Evolutionary conservation across 2,797 vertebrate genomes (phyloP).

Genomic region (Helarctos malayanus): DNA sequence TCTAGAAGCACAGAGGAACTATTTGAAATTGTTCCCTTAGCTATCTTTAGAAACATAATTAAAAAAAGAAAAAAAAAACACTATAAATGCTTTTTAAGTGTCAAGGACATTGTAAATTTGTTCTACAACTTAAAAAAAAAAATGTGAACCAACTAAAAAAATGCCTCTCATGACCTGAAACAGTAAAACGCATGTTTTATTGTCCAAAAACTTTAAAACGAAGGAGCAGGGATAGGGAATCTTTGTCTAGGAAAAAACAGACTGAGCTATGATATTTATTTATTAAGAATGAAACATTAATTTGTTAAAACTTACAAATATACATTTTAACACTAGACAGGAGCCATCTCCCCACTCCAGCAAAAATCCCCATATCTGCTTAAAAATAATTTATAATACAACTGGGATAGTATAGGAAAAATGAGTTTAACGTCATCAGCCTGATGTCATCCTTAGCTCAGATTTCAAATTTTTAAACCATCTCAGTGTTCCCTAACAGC

Average conservation of each 20-base stretch:
- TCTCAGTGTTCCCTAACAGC: neutral
- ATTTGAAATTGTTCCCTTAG: constrained; percentile 55
- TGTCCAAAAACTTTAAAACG: neutral
- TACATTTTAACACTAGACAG: neutral
- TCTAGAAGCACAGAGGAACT: constrained; percentile 26
- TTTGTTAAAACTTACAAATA: neutral
- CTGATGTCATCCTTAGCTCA: neutral
- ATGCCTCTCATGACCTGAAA: neutral
- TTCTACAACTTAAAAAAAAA: constrained; percentile 43
- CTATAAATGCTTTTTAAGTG: constrained; percentile 12
- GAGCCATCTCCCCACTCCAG: neutral
- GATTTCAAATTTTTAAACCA: neutral
- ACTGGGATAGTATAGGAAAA: neutral
- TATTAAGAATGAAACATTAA: neutral
- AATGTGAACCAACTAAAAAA: neutral
- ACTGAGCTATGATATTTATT: neutral
- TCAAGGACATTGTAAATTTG: constrained; percentile 14
- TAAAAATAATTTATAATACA: neutral
- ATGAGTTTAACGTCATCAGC: neutral
- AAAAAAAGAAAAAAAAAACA: neutral
- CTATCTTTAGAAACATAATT: constrained; percentile 71
- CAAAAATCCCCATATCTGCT: neutral
- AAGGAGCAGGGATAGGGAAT: fast-evolving
- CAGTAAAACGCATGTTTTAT: neutral
- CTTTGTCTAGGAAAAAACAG: neutral